These are phyloP conservation scores for Oophaga pumilio DNA, from an alignment of 2,113 vertebrate genomes.

Conservation along the genomic window DNA sequence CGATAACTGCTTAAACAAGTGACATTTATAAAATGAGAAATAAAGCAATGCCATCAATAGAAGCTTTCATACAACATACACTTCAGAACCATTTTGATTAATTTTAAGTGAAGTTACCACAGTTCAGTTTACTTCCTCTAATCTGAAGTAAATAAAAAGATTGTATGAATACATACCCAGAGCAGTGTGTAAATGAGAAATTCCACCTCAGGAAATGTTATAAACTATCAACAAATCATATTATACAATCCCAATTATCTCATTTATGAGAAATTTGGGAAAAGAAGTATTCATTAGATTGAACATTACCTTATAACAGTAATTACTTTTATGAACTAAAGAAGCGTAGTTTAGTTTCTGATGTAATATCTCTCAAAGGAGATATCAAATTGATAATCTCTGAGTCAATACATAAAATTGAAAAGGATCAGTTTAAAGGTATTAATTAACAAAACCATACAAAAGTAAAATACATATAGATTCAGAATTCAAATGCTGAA, in stretches of 20 bases:
- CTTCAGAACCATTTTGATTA: background rate
- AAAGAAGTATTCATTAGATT: slow-evolving; percentile 68
- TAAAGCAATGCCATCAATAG: background rate
- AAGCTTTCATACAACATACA: background rate
- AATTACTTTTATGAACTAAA: slow-evolving; percentile 60
- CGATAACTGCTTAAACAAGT: background rate
- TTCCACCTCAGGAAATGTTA: slow-evolving; percentile 4
- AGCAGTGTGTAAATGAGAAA: slow-evolving; percentile 22
- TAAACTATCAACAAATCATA: slow-evolving; percentile 23
- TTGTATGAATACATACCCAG: slow-evolving; percentile 1
- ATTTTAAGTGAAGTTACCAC: background rate
- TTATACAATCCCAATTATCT: slow-evolving; percentile 33
- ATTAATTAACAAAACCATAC: slow-evolving; percentile 12
- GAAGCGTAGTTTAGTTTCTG: background rate
- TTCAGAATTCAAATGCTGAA: background rate
- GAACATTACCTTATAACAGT: slow-evolving; percentile 71
- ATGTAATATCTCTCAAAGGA: slow-evolving; percentile 48
- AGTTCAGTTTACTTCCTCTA: background rate
- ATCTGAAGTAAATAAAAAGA: slow-evolving; percentile 28
- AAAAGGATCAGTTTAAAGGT: slow-evolving; percentile 22
- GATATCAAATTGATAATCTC: slow-evolving; percentile 41
- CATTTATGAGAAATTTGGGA: slow-evolving; percentile 50
- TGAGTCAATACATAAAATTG: background rate
- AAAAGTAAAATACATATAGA: background rate
- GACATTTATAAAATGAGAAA: background rate